Evolutionary conservation across 2,888 invertebrate genomes (phyloP).

Genomic region (Lepidochitona cinerea): DNA sequence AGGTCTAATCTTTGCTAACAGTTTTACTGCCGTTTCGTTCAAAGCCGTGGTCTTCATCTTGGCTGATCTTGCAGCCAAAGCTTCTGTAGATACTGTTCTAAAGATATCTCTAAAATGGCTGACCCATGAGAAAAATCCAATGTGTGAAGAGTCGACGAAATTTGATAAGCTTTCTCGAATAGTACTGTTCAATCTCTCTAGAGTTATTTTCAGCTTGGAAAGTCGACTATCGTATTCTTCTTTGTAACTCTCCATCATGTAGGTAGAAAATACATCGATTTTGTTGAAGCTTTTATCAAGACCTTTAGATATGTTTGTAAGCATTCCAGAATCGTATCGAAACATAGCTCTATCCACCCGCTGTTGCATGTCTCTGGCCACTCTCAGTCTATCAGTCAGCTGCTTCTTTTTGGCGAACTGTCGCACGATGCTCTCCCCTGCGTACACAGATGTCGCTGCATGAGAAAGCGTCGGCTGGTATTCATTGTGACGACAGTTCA

Average conservation of each 20-base stretch:
- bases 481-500: not conserved
- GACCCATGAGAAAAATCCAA: not conserved
- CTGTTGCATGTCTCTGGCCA: conserved; percentile 5
- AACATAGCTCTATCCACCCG: not conserved
- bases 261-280: not conserved
- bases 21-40: conserved; percentile 5
- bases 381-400: not conserved
- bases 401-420: not conserved
- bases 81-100: not conserved
- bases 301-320: not conserved
- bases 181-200: not conserved
- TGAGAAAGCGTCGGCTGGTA: not conserved
- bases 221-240: not conserved
- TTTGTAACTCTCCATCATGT: not conserved
- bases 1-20: not conserved
- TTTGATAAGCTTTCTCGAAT: not conserved
- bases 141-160: not conserved
- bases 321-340: not conserved
- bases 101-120: conserved; percentile 5
- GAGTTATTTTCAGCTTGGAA: not conserved
- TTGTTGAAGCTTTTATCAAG: not conserved
- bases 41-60: not conserved
- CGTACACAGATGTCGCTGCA: conserved; percentile 11
- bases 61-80: not conserved
- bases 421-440: conserved; percentile 9